Evolutionary conservation across 1,140 invertebrate genomes (phyloP).

Genomic region (Caenorhabditis latens): DNA sequence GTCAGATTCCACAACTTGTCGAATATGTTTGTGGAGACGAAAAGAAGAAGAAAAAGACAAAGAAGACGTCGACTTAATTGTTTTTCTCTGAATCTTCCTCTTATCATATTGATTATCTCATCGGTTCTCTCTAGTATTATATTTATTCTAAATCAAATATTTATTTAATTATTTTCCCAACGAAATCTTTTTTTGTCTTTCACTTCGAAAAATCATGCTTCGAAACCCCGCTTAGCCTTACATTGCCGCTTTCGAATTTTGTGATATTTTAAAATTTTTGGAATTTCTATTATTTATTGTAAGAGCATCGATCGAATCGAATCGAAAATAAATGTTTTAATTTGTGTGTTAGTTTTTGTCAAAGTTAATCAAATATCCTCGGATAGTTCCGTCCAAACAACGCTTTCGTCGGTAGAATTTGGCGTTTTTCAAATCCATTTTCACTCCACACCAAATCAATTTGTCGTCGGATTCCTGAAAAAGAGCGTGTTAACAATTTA

Average conservation of each 20-base stretch:
- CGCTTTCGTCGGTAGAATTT: neutral
- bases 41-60: conserved; percentile 68
- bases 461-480: neutral
- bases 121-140: conserved; percentile 49
- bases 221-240: conserved; percentile 46
- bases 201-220: conserved; percentile 16
- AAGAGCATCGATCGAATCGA: conserved; percentile 12
- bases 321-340: conserved; percentile 26
- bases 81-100: conserved; percentile 13
- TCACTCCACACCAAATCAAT: conserved; percentile 1
- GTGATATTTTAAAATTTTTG: neutral
- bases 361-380: too few species aligned
- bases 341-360: too few species aligned
- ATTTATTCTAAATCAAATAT: conserved; percentile 1
- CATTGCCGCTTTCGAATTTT: conserved; percentile 52
- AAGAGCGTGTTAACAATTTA: neutral
- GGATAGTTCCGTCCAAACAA: neutral
- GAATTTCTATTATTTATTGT: conserved; percentile 31
- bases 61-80: conserved; percentile 36
- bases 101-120: conserved; percentile 13
- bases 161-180: conserved; percentile 5
- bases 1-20: conserved; percentile 73
- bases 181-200: conserved; percentile 11
- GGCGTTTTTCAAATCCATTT: neutral
- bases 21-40: conserved; percentile 76